Evolutionary conservation across 2,888 invertebrate species (phyloP), one percentile per base, ranked within the genome.

Genomic region (Cataglyphis cursor): DNA sequence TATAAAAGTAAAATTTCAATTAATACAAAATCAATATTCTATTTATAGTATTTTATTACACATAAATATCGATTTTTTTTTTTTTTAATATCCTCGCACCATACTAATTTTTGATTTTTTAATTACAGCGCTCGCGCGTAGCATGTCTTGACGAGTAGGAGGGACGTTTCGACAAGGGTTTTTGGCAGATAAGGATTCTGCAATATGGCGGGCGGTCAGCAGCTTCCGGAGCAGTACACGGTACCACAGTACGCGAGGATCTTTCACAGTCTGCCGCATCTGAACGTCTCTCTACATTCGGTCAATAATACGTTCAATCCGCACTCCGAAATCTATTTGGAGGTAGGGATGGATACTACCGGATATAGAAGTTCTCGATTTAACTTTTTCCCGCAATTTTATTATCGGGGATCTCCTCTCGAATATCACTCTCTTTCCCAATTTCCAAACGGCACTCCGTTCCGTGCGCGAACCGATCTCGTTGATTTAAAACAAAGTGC

Each of bases 231-330:
- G 96, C 96, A 96, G 93, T 98, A 98, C 96, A 96, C 96, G 96
- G 97, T 97, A 95, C 97, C 98, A 95, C 96, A 97, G 94, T 96
- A 99, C 95, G 98, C 98, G 94, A 96, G 97, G 95, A 96, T 98
- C 95, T 97, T 99, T 95, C 98, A 99, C 95, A 96, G 97, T 92
- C 96, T 99, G 95, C 99, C 99, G 87, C 99, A 99, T 95, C 96
- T 98, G 95, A 98, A 99, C 95, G 98, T 98, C 93, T 97, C 98
- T 92, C 97, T 99, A 93, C 97, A 98, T 94, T 96, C 97, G 92
- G 98, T 98, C 95, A 98, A 99, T 95, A 97, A 97, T 94, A 98
- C 98, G 88, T 99, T 99, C 95, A 97, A 98, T 93, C 98, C 98
- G 68, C 97, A 97, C 93, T 98, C 98, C 94, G 97, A 98, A 92